Evolutionary conservation across 2,888 invertebrate genomes (phyloP), one percentile per base, ranked within the genome.

Genomic region (Dermolepida albohirtum): DNA sequence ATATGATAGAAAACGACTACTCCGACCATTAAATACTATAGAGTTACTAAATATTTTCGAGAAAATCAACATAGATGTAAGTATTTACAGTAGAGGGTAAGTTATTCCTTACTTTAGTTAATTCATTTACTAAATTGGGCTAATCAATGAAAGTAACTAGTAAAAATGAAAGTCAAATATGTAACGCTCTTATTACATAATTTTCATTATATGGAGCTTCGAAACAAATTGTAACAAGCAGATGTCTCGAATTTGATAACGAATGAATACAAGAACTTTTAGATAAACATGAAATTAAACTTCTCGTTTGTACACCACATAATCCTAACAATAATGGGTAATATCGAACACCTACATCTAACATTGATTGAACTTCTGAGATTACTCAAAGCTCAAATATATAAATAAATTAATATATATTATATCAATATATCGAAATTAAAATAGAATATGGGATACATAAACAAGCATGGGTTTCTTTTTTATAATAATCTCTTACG

Each of bases 201-300:
- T 64, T 70, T 43, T 57, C 41, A 1, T 41, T 49, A 17, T 59
- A 64, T 22, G 68, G 70, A 11, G 55, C 40, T 22, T 68, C 70
- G 12, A 14, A 40, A 40, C 11, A 63, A 47, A 70, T 68, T 7
- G 51, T 66, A 40, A 50, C 54, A 27, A 59, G 62, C 16, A 27
- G 59, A 34, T 66, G 52, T 16, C 47, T 63, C 10, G 68, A 69
- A 50, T 57, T 71, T 16, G 65, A 55, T 16, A 70, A 59, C 49
- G 64, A 44, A 64, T 34, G 41, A 14, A 44, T 69, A 6, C 59
- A 51, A 40, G 63, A 66, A 49, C 17, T 63, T 1, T 27, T 50
- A 41, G 29, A 44, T 27, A 29, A 62, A 40, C 67, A 69, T 44
- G 69, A 66, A 16, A 70, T 68, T 27, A 62, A 57, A 59, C 47